Base-by-base conservation (phyloP, 2,113 vertebrate species). In the Capreolus pygargus region DNA sequence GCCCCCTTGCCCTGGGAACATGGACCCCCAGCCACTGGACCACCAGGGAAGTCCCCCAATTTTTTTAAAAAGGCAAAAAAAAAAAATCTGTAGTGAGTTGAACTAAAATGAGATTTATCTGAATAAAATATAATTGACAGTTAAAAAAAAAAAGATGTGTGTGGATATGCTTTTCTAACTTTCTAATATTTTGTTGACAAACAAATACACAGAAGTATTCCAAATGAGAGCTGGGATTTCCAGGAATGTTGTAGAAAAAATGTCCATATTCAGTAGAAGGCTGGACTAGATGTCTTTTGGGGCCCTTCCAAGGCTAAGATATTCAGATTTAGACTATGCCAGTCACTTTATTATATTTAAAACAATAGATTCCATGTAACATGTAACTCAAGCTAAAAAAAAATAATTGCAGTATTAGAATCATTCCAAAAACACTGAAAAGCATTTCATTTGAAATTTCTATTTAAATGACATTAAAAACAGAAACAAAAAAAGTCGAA, bases 31-130 rank as follows among this genome's bases (percentile, higher is more conserved):
- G 19, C n/a, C n/a, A 23, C 2, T 6, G 67, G n/a, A 39, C 5
- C 5, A 39, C 67, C n/a, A 70, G n/a, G n/a, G 19, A 39, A 74
- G 36, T 23, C 19, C 5, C 36, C 67, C 10, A 12, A 70, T 39
- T 70, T 21, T 82, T 52, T 23, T 0, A 36, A 55, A 74, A 52
- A 89, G 27, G 39, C 15, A 25, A 54, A 30, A 57, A 36, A 70
- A 55, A 82, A 47, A 16, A 95, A 90, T 55, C 67, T 95, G 47
- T 90, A 50, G 36, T 85, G 61, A 90, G 27, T n/a, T 85, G 97
- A 91, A 85, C 57, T 93, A 67, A 97, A 87, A 15, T 95, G 91
- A 94, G 45, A 95, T 95, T 91, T 97, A 84, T 47, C 70, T 93
- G 17, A 96, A 84, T 96, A 98, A 96, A 94, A 96, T 95, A 86